These are phyloP conservation scores for Montifringilla adamsi DNA, from an alignment of 2,113 vertebrate genomes.

Conservation along the genomic window DNA sequence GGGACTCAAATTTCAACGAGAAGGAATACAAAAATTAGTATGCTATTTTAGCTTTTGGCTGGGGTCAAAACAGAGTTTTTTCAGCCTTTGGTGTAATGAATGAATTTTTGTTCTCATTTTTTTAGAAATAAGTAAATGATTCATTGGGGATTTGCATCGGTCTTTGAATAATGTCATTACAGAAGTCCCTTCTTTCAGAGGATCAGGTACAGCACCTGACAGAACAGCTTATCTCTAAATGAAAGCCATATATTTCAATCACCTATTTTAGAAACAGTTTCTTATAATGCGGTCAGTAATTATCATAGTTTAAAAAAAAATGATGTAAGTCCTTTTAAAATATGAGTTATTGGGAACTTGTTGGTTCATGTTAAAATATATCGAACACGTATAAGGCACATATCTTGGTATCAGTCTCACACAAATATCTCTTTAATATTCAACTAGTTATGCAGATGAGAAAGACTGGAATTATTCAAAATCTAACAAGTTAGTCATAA, in stretches of 20 bases:
- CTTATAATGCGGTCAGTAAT: background rate
- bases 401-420: background rate
- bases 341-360: background rate
- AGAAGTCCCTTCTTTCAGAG: background rate
- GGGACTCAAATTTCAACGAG: background rate
- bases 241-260: background rate
- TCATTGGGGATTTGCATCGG: background rate
- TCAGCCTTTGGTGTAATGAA: background rate
- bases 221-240: background rate
- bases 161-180: background rate
- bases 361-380: background rate
- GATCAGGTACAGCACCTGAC: background rate
- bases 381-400: rapidly evolving
- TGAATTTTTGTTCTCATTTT: background rate
- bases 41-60: background rate
- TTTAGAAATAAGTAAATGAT: background rate
- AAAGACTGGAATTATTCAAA: background rate
- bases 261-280: background rate
- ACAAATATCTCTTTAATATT: background rate
- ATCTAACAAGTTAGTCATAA: background rate
- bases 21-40: background rate
- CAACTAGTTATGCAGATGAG: background rate
- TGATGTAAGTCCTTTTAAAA: background rate
- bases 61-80: background rate
- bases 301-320: background rate